Conservation (phyloP, 1,140 invertebrate species). For the Proales similis region DNA sequence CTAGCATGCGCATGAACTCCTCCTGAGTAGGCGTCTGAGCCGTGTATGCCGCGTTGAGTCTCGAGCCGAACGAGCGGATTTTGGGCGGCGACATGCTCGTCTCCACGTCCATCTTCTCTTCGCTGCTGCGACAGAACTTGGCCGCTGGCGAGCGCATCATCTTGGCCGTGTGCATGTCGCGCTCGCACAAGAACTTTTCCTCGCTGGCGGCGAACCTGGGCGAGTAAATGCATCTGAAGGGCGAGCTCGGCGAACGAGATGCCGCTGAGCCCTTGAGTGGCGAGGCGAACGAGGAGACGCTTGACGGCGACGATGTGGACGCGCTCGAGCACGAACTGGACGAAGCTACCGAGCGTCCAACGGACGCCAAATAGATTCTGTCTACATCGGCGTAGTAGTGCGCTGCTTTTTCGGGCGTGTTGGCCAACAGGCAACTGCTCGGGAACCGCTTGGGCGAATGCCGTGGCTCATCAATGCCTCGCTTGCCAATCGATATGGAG, state of each 20-base stretch:
- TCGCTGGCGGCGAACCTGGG: neutral
- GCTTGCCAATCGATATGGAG: neutral
- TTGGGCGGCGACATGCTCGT: too few species aligned
- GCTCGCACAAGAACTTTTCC: conserved; percentile 6
- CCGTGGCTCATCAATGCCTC: too few species aligned
- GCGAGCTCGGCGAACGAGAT: too few species aligned
- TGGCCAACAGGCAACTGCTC: too few species aligned
- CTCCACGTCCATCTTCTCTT: too few species aligned
- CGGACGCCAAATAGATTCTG: conserved; percentile 21
- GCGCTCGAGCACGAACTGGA: too few species aligned
- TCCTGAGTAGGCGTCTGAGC: conserved; percentile 12
- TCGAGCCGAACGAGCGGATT: conserved; percentile 9
- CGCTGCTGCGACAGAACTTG: neutral
- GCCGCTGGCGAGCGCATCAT: conserved; percentile 14
- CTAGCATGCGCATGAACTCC: conserved; percentile 28
- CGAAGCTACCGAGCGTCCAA: too few species aligned
- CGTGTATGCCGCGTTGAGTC: conserved; percentile 11
- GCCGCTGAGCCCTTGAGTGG: neutral
- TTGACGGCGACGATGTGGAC: neutral
- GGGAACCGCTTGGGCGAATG: too few species aligned
- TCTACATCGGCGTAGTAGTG: conserved; percentile 26
- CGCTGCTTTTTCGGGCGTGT: conserved; percentile 1
- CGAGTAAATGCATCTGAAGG: too few species aligned
- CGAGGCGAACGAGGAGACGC: neutral
- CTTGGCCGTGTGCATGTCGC: conserved; percentile 1